A percentile compares a stretch with the other conserved stretches of the same genome.
Evolutionary conservation across 2,888 invertebrate species (phyloP).

Genomic region (Prosapia bicincta): DNA sequence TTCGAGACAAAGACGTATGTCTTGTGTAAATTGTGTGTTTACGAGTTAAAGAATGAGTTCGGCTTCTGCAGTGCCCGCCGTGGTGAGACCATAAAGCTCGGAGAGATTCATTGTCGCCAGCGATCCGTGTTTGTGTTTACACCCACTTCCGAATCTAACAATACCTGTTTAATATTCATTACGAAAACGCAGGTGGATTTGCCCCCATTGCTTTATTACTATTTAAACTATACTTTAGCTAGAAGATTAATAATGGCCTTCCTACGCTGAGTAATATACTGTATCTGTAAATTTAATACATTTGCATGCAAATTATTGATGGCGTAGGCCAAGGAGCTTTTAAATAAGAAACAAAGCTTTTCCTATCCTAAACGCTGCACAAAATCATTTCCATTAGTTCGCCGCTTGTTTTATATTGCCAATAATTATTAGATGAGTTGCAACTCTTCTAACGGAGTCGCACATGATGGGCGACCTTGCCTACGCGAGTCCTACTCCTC

Average conservation of each 20-base stretch:
- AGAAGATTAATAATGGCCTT: neutral
- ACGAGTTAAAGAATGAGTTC: conserved; percentile 2
- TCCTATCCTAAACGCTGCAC: too few relatives aligned
- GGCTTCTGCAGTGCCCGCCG: neutral
- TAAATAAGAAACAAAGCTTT: too few relatives aligned
- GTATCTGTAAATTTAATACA: neutral
- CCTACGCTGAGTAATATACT: too few relatives aligned
- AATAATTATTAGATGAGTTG: too few relatives aligned
- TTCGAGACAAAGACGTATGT: neutral
- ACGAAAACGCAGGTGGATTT: neutral
- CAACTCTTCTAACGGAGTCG: too few relatives aligned
- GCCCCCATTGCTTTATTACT: neutral
- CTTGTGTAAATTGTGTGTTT: conserved; percentile 2
- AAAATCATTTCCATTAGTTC: too few relatives aligned
- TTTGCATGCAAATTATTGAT: neutral
- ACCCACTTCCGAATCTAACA: neutral
- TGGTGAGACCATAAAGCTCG: neutral
- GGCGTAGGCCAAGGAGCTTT: neutral
- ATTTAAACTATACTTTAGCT: neutral
- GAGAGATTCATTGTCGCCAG: neutral
- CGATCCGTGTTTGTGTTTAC: neutral
- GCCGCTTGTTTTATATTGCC: too few relatives aligned
- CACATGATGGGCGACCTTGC: too few relatives aligned
- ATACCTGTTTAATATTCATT: neutral
- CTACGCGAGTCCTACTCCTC: too few relatives aligned